These are phyloP conservation scores for Pocillopora grandis DNA, from an alignment of 92 coral and sea anemone genomes.

Conservation along the genomic window DNA sequence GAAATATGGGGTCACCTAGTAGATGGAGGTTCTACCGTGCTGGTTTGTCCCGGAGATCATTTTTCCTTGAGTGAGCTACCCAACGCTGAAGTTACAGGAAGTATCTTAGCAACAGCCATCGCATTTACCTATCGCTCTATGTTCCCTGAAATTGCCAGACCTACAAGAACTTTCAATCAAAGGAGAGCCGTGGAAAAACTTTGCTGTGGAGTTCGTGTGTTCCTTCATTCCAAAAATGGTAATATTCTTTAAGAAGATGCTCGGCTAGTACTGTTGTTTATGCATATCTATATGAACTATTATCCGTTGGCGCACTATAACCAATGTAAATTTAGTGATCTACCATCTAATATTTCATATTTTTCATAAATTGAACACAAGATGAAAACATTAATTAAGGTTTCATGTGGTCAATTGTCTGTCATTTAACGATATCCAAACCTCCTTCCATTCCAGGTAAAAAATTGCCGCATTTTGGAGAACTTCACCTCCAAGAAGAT, in stretches of 20 bases:
- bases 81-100: constrained; percentile 53
- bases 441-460: neutral
- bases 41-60: constrained; percentile 71
- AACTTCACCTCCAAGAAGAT: neutral
- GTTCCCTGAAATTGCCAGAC: constrained; percentile 45
- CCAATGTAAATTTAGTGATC: too few species aligned
- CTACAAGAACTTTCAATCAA: constrained; percentile 38
- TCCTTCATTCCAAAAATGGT: constrained; percentile 47
- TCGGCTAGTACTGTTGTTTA: too few species aligned
- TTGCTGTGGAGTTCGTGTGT: constrained; percentile 28
- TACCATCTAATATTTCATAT: too few species aligned
- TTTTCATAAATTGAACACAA: too few species aligned
- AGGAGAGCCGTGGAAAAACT: constrained; percentile 52
- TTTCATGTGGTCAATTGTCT: too few species aligned
- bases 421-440: too few species aligned
- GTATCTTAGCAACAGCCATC: constrained; percentile 62
- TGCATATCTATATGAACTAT: too few species aligned
- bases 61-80: constrained; percentile 63
- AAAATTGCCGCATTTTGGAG: neutral
- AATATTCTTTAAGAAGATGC: neutral
- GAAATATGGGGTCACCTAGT: constrained; percentile 64
- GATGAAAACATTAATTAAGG: too few species aligned
- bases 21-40: constrained; percentile 57
- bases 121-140: constrained; percentile 50
- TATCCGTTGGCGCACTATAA: too few species aligned